phyloP scores from a whole-genome alignment of 2,113 vertebrate genomes.

The Entomyzon cyanotis region DNA sequence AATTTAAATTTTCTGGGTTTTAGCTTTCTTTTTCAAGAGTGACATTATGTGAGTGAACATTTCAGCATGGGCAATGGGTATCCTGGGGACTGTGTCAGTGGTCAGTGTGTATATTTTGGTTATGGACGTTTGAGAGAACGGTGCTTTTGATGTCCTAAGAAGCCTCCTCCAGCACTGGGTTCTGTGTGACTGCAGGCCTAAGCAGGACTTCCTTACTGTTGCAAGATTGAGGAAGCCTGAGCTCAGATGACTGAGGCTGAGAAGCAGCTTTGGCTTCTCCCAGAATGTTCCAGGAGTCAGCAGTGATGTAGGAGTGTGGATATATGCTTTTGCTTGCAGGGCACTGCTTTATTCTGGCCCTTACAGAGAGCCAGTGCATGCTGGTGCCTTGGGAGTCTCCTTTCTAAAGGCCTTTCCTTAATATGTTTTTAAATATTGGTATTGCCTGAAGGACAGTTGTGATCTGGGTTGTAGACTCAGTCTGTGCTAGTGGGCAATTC shows the following conservation, averaged over 20 bases:
- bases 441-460: not conserved
- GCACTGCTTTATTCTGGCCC: not conserved
- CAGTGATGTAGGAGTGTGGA: not conserved
- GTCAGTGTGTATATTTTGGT: not conserved
- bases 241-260: not conserved
- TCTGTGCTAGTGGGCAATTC: fast-evolving
- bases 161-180: not conserved
- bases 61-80: not conserved
- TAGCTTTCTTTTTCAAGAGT: not conserved
- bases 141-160: not conserved
- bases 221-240: not conserved
- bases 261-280: not conserved
- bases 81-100: not conserved
- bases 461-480: not conserved
- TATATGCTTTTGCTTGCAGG: not conserved
- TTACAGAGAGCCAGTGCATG: not conserved
- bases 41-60: not conserved
- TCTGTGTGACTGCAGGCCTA: not conserved
- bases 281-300: not conserved
- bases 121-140: not conserved
- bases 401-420: not conserved
- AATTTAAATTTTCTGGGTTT: not conserved
- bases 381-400: not conserved
- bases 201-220: not conserved
- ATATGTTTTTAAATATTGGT: not conserved